Evolutionary conservation across 2,888 invertebrate genomes (phyloP), one percentile per base, ranked within the genome.

Genomic region (Ichneumon xanthorius): DNA sequence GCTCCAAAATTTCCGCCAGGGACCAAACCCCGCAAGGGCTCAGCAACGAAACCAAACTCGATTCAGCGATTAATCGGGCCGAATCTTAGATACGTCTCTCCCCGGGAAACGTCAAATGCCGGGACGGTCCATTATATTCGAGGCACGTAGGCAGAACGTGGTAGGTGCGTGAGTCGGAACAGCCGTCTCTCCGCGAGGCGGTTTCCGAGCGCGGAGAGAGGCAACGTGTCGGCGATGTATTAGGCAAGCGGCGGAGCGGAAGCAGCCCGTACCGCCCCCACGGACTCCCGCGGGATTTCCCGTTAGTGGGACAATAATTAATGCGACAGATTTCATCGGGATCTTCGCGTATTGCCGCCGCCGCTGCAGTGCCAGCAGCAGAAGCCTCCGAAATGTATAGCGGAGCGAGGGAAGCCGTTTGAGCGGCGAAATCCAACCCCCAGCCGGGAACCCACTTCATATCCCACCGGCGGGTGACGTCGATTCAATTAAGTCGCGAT

Each of bases 291-390:
- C 40, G 76, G 70, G 63, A 53, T 65, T 71, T 58, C 67, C 65
- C 53, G 67, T 45, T 70, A 65, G 81, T 30, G 68, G 63, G 33
- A 76, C 75, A 61, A 82, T 82, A 82, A 82, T 76, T 82, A 82
- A 82, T 82, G 70, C 70, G 75, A 82, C 76, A 63, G 50, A 76
- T 82, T 82, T 82, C 63, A 76, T 82, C 76, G 81, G 53, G 16
- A 77, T 65, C 37, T 67, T 77, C 40, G 55, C 53, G 40, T 55
- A 14, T 6, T n/a, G 53, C 40, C 16, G 16, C 33, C 9, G 30
- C 30, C 14, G 63, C 63, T 63, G 33, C 67, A 5, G 22, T 37
- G 65, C 53, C 53, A 33, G 7, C 50, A 1, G 33, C 33, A 50
- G n/a, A 26, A 53, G 53, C 19, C 4, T 53, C 30, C 40, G 37